These are phyloP conservation scores for Arctopsyche grandis DNA, from an alignment of 1,140 invertebrate genomes.

Conservation along the genomic window DNA sequence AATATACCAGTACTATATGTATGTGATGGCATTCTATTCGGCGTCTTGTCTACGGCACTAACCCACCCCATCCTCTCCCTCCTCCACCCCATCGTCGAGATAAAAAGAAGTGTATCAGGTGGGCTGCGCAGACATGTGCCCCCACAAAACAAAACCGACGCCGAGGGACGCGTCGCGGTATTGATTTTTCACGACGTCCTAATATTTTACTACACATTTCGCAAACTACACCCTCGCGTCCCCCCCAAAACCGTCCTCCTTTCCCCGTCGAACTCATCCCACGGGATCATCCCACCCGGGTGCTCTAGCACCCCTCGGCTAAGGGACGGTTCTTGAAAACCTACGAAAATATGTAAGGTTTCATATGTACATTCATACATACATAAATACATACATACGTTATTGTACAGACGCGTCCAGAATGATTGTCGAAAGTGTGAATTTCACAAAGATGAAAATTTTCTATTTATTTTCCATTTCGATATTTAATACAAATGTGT, in stretches of 20 bases:
- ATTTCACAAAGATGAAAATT: no score
- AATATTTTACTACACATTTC: conserved; percentile 32
- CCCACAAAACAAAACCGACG: conserved; percentile 23
- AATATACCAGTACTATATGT: no score
- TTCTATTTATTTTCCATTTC: no score
- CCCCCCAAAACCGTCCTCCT: not conserved
- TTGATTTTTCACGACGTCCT: conserved; percentile 32
- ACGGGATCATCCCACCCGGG: not conserved
- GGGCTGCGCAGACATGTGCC: conserved; percentile 29
- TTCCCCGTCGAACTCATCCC: not conserved
- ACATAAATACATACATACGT: no score
- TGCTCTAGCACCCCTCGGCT: not conserved
- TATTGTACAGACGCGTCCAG: no score
- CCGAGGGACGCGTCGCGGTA: conserved; percentile 22
- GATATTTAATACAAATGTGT: no score
- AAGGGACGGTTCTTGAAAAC: not conserved
- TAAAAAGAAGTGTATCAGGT: conserved; percentile 30
- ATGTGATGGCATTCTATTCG: no score
- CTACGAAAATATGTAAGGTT: no score
- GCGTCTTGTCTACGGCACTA: no score
- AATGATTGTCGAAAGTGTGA: no score
- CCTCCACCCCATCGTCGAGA: not conserved
- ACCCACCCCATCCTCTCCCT: no score
- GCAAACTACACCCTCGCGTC: conserved; percentile 11
- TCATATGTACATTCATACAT: no score